Conservation (phyloP, 92 coral and sea anemone genomes). For the Phenganax subtilis region DNA sequence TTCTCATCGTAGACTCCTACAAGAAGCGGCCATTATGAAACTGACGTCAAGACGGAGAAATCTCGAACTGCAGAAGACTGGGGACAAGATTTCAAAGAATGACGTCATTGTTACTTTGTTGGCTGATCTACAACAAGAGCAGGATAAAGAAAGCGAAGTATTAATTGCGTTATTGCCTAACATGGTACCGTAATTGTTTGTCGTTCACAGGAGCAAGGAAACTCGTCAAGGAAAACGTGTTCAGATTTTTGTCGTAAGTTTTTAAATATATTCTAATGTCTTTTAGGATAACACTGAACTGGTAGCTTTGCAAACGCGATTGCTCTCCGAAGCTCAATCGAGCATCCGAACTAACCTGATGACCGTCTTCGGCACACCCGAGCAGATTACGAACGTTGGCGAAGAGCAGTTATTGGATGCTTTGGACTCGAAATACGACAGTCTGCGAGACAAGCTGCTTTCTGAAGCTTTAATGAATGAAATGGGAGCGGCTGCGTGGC, state of each 20-base stretch:
- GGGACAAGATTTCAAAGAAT: conserved; percentile 55
- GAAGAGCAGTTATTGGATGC: conserved; percentile 89
- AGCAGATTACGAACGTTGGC: conserved; percentile 62
- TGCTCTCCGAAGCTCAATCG: conserved; percentile 56
- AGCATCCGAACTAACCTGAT: conserved; percentile 60
- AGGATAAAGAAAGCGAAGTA: conserved; percentile 86
- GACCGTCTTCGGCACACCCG: conserved; percentile 70
- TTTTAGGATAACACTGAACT: conserved; percentile 68
- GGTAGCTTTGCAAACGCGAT: conserved; percentile 67
- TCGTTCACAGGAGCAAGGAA: no score
- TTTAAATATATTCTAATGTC: no score
- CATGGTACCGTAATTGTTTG: conserved; percentile 47
- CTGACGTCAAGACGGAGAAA: conserved; percentile 66
- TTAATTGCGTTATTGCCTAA: conserved; percentile 69
- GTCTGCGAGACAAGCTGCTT: conserved; percentile 79
- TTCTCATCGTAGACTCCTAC: conserved; percentile 52
- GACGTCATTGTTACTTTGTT: conserved; percentile 74
- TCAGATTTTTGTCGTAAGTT: no score
- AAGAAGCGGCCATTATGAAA: conserved; percentile 83
- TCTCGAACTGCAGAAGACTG: conserved; percentile 55
- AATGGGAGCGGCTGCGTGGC: conserved; percentile 86
- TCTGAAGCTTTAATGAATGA: conserved; percentile 81
- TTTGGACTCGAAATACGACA: conserved; percentile 86
- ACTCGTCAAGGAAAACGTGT: no score
- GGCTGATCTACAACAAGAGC: conserved; percentile 97